Base-by-base conservation (phyloP, 2,797 vertebrate genomes). In the Petrocephalus schoutedeni region DNA sequence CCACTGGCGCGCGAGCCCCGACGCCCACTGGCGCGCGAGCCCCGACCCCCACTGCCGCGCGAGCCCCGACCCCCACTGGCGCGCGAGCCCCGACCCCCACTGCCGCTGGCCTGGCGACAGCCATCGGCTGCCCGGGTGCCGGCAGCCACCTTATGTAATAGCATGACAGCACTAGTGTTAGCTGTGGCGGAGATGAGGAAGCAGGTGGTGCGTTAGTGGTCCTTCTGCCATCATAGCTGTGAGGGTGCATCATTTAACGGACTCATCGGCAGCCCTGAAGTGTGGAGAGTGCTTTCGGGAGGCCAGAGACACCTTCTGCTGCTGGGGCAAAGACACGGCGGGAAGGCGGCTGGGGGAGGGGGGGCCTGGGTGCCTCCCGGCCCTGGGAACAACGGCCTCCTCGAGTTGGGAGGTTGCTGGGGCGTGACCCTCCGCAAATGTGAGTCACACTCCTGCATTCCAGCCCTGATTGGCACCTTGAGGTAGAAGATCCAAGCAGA, bases 401-500 rank as follows among this genome's bases (percentile, higher is more conserved):
- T 96, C 95, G 95, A 95, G 95, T 95, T 95, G 95, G 91, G 93
- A 94, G 96, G 96, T 95, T 94, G 95, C 94, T 92, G 95, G 94
- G 95, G 95, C 87, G 91, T 96, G 95, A 96, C 95, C 95, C 96
- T 93, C 94, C 93, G 94, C 94, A 95, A 96, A 96, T 95, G 95
- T 95, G 95, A 96, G 94, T 95, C 95, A 95, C 95, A 95, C 96
- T 95, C 95, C 95, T 94, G 93, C 95, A 96, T 96, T 96, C 95
- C 95, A 93, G 92, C 91, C 93, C 94, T 96, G 95, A 96, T 96
- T 96, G 96, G 94, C 95, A 96, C 95, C 96, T 95, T 94, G 94
- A 96, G 95, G 92, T 90, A 94, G 92, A 92, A 94, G 93, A 94
- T 92, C 93, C 95, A 94, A 95, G 95, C 95, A 93, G 94, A 94